These are phyloP conservation scores for Dunckerocampus dactyliophorus DNA, from an alignment of 2,113 vertebrate species.

Conservation along the genomic window DNA sequence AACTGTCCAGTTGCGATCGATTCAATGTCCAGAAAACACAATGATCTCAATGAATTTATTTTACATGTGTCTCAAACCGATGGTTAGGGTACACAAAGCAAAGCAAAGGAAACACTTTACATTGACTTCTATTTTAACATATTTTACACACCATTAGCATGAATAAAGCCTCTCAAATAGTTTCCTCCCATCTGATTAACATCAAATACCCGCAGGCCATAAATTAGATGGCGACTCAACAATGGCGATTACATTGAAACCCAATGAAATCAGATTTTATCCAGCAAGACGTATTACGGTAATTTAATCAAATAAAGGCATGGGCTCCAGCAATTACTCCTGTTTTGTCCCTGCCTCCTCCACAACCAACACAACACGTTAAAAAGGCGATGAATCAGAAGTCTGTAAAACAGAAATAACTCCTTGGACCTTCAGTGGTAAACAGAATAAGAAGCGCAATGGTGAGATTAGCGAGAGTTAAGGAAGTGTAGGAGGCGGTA, in stretches of 20 bases:
- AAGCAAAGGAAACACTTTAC: neutral
- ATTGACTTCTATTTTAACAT: slow-evolving; percentile 20
- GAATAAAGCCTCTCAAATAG: slow-evolving; percentile 33
- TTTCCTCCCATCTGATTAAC: too few relatives aligned
- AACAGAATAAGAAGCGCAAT: slow-evolving; percentile 28
- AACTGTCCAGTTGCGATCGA: too few relatives aligned
- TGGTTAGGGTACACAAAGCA: slow-evolving; percentile 6
- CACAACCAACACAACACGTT: slow-evolving; percentile 37
- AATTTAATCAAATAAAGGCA: slow-evolving; percentile 53
- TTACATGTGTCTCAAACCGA: neutral
- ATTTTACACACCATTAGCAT: slow-evolving; percentile 27
- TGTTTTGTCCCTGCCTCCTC: slow-evolving; percentile 38
- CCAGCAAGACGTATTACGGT: slow-evolving; percentile 55
- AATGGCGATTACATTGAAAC: slow-evolving; percentile 56
- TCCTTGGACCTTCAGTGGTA: slow-evolving; percentile 47
- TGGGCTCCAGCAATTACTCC: slow-evolving; percentile 38
- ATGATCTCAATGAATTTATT: neutral
- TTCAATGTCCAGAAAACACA: too few relatives aligned
- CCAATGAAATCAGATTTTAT: slow-evolving; percentile 62
- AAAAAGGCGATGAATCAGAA: slow-evolving; percentile 53
- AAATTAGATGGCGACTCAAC: slow-evolving; percentile 44
- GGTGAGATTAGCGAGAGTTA: slow-evolving; percentile 15
- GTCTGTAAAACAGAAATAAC: slow-evolving; percentile 48
- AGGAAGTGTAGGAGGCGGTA: slow-evolving; percentile 20
- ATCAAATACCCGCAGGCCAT: too few relatives aligned